phyloP scores from a whole-genome alignment of 2,797 vertebrate species.

The Tokudaia tokunoshimensis region DNA sequence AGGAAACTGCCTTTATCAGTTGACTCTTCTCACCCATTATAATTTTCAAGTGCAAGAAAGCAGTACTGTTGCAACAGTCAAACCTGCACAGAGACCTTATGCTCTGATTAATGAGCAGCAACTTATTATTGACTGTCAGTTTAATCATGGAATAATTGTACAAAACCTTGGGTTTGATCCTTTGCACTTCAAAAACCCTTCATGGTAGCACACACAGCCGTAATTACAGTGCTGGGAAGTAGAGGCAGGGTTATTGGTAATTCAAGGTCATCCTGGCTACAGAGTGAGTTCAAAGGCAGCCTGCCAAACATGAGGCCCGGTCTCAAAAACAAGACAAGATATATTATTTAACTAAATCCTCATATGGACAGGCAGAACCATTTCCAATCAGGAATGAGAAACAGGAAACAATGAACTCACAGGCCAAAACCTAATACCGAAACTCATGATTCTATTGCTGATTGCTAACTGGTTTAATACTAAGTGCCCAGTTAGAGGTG shows the following conservation, averaged over 20 bases:
- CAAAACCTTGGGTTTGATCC: not conserved
- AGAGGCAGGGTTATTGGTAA: not conserved
- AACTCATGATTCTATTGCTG: not conserved
- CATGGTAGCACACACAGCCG: not conserved
- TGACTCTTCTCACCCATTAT: not conserved
- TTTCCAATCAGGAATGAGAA: not conserved
- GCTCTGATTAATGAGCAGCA: not conserved
- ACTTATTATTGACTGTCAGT: too few species aligned
- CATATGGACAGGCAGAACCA: not conserved
- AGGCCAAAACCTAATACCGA: not conserved
- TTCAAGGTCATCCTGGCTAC: constrained; percentile 24
- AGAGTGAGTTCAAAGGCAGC: not conserved
- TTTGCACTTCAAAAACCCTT: not conserved
- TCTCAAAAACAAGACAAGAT: not conserved
- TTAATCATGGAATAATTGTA: not conserved
- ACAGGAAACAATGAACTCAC: not conserved
- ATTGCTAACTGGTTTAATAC: not conserved
- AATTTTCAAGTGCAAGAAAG: constrained; percentile 28
- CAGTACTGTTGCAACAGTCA: not conserved
- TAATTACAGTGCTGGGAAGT: not conserved
- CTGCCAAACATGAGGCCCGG: not conserved
- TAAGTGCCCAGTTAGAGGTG: not conserved
- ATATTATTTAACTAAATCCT: not conserved
- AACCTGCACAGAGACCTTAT: not conserved
- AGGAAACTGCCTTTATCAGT: not conserved